Evolutionary conservation across 1,140 invertebrate genomes (phyloP), one percentile per base, ranked within the genome.

Genomic region (Eupristina koningsbergeri): DNA sequence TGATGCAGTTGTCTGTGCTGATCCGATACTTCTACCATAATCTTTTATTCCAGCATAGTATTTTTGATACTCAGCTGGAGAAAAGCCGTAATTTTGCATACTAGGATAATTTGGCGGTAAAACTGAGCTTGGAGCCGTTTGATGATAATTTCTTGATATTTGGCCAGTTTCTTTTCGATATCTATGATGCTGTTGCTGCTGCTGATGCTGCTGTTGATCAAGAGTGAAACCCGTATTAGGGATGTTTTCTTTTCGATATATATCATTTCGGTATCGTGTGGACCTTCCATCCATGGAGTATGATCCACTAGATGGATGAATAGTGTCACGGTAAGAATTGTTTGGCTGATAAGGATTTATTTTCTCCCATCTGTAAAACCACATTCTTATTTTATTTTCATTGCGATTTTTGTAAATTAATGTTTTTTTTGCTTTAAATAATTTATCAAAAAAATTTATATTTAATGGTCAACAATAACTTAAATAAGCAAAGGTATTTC

Each of bases 251-350:
- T 79, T 79, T 0, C 77, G 77, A 58, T 79, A 81, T 7, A 83
- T 45, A 22, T 69, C 74, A n/a, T 36, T 71, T 45, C 81, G 81
- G 7, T 78, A 83, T 0, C 81, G 61, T 1, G 81, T 29, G 26
- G 74, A 53, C 1, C 50, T 26, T 19, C 61, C n/a, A 36, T 64
- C 73, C 31, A 69, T 26, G 61, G 73, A 36, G 45, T 73, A 73
- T 5, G 84, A 82, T 69, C 88, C 88, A 17, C 74, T 80, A 29
- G 88, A 39, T 26, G 87, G 34, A n/a, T 88, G 89, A 34, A 89
- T 80, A 36, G 89, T 91, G 15, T 92, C 91, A 34, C 91, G 88
- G 61, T 91, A 92, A 0, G 90, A 58, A 53, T 80, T 53, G n/a
- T 86, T 88, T 13, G 87, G 67, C 39, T 89, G 88, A 83, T 91